Conservation (phyloP, 2,797 vertebrate species). For the Pangasius mekongensis region DNA sequence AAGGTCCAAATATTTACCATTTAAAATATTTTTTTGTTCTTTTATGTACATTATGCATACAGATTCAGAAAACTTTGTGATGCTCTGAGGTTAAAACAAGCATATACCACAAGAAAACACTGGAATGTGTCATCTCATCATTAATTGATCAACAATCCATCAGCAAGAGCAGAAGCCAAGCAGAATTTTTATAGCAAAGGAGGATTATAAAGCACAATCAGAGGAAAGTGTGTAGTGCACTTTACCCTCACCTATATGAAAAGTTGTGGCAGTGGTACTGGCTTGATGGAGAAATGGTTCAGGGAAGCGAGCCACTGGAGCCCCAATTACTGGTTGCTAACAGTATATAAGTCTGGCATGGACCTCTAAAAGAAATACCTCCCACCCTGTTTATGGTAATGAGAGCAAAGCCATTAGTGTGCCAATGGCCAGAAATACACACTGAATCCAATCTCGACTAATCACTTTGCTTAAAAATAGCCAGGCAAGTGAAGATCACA, state of each 20-base stretch:
- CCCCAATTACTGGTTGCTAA: conserved; percentile 25
- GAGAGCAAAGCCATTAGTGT: conserved; percentile 45
- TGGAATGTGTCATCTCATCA: neutral
- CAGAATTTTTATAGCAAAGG: neutral
- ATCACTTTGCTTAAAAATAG: conserved; percentile 53
- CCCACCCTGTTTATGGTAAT: conserved; percentile 60
- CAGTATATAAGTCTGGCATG: conserved; percentile 55
- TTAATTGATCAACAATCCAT: neutral
- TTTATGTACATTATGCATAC: neutral
- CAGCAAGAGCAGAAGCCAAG: neutral
- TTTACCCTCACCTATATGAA: conserved; percentile 50
- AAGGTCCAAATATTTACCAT: neutral
- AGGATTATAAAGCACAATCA: conserved; percentile 9
- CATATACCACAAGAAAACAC: neutral
- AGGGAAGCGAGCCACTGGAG: conserved; percentile 37
- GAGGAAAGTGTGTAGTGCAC: neutral
- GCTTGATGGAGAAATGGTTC: conserved; percentile 47
- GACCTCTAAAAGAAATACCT: conserved; percentile 24
- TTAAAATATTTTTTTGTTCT: neutral
- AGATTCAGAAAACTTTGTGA: neutral
- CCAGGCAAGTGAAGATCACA: conserved; percentile 30
- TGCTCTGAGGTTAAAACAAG: neutral
- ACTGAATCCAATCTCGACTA: conserved; percentile 40
- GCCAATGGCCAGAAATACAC: conserved; percentile 55
- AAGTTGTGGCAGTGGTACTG: conserved; percentile 39